These are phyloP conservation scores for Callinectes sapidus DNA, from an alignment of 2,888 invertebrate genomes.

Conservation along the genomic window DNA sequence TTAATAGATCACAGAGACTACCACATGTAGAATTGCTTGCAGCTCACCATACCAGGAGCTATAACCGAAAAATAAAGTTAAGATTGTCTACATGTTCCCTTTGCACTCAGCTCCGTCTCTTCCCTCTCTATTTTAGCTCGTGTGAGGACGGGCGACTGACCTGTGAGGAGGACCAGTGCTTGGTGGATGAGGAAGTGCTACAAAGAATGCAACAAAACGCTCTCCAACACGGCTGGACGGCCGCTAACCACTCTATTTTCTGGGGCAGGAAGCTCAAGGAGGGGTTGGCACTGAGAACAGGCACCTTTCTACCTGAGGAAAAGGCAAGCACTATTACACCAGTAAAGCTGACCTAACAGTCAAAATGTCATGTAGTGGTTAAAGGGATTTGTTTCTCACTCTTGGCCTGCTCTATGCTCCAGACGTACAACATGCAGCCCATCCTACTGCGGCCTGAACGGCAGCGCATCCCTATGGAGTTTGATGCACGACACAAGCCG, in stretches of 20 bases:
- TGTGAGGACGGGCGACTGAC: constrained; percentile 78
- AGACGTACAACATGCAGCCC: constrained; percentile 73
- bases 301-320: constrained; percentile 78
- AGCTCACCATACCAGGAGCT: no score
- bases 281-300: constrained; percentile 86
- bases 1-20: no score
- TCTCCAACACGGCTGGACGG: constrained; percentile 82
- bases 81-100: not conserved
- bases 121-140: constrained; percentile 74
- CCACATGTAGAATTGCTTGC: no score
- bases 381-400: not conserved
- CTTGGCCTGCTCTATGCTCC: not conserved
- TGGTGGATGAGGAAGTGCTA: constrained; percentile 80
- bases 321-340: constrained; percentile 1
- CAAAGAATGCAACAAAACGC: constrained; percentile 72
- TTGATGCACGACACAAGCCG: constrained; percentile 83
- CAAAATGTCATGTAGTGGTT: not conserved
- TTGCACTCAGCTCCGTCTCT: not conserved
- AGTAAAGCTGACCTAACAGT: not conserved
- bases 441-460: constrained; percentile 79
- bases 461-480: constrained; percentile 81
- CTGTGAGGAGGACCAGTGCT: constrained; percentile 85
- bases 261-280: constrained; percentile 89
- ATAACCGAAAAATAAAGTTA: not conserved
- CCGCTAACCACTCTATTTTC: constrained; percentile 88